A percentile compares a stretch with the other conserved stretches of the same genome.
These are phyloP conservation scores for Drepana falcataria DNA, from an alignment of 2,888 invertebrate genomes.

Conservation along the genomic window DNA sequence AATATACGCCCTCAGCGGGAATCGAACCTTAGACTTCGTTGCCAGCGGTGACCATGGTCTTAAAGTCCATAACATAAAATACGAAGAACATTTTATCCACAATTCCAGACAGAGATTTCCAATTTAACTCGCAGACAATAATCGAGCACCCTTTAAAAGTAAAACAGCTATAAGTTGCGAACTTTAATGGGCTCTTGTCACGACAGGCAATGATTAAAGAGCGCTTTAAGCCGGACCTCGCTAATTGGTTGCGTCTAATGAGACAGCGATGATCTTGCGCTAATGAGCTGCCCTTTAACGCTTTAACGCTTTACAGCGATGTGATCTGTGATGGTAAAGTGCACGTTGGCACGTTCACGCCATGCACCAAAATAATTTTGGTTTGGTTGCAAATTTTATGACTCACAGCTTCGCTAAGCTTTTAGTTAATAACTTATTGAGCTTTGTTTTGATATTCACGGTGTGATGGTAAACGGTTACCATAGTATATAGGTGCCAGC, in stretches of 20 bases:
- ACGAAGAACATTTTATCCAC: neutral
- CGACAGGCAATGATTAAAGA: constrained; percentile 6
- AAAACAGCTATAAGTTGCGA: constrained; percentile 2
- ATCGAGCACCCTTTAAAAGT: constrained; percentile 3
- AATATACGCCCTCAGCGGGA: too few species aligned
- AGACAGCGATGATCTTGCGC: constrained; percentile 63
- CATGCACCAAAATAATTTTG: too few species aligned
- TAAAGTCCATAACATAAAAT: neutral
- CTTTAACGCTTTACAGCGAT: constrained; percentile 18
- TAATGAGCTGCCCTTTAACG: constrained; percentile 52
- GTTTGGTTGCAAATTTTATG: too few species aligned
- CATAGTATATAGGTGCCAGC: too few species aligned
- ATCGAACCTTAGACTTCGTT: too few species aligned
- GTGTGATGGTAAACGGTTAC: too few species aligned
- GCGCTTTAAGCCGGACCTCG: constrained; percentile 32
- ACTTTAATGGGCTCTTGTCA: constrained; percentile 3
- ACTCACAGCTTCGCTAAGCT: too few species aligned
- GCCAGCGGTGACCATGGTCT: too few species aligned
- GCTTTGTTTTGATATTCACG: too few species aligned
- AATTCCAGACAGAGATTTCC: neutral
- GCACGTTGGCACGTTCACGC: neutral
- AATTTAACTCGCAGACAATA: constrained; percentile 1
- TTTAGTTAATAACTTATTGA: too few species aligned
- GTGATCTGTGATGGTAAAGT: constrained; percentile 2
- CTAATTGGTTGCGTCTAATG: constrained; percentile 67